Conservation (phyloP, 2,797 vertebrate genomes). For the Balearica regulorum region DNA sequence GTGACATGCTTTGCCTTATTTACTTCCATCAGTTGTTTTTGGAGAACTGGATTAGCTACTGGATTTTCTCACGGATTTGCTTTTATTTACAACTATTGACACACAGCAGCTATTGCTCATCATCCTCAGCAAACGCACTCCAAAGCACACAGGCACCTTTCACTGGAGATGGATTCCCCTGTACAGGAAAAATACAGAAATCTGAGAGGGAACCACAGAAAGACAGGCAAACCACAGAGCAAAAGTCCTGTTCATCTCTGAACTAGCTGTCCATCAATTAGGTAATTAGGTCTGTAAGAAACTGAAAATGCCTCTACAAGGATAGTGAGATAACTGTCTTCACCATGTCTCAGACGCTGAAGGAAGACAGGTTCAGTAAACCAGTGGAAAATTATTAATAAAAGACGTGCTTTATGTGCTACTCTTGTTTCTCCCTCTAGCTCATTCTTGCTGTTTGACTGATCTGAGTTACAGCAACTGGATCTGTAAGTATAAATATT, state of each 20-base stretch:
- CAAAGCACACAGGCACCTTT: background rate
- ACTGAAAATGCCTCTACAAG: background rate
- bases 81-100: background rate
- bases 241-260: background rate
- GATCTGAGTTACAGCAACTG: background rate
- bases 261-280: background rate
- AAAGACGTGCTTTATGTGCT: background rate
- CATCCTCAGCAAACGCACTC: background rate
- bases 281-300: background rate
- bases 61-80: background rate
- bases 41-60: background rate
- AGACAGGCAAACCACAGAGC: background rate
- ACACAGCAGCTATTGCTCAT: background rate
- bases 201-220: background rate
- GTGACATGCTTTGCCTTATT: background rate
- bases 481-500: background rate
- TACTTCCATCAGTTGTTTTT: background rate
- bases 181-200: background rate
- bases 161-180: background rate
- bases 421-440: background rate
- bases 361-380: background rate
- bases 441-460: background rate
- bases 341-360: background rate
- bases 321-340: background rate
- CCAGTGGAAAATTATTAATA: background rate